phyloP scores from a whole-genome alignment of 2,888 invertebrate species.

The Acrobeloides nanus region DNA sequence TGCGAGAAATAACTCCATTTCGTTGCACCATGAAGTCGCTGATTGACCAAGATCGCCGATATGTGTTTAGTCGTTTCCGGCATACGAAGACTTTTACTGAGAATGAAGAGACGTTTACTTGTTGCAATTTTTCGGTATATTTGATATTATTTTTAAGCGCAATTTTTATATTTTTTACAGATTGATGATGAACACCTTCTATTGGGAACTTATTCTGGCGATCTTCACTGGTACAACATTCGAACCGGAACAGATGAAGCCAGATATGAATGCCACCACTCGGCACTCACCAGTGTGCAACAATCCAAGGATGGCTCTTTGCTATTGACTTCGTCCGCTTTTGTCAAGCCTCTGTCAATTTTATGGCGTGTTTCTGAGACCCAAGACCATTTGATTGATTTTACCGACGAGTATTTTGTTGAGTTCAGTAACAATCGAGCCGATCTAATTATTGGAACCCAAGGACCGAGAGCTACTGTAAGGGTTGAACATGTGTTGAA shows the following conservation, averaged over 20 bases:
- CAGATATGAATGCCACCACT: constrained; percentile 74
- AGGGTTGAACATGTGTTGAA: no score
- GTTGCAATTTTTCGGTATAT: constrained; percentile 64
- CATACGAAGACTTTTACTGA: constrained; percentile 69
- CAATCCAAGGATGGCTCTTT: constrained; percentile 65
- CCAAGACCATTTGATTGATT: constrained; percentile 64
- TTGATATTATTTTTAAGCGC: constrained; percentile 1
- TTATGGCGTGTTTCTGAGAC: constrained; percentile 64
- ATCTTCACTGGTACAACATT: constrained; percentile 78
- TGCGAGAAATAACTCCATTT: constrained; percentile 14
- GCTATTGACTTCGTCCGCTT: constrained; percentile 76
- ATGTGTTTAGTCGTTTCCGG: constrained; percentile 67
- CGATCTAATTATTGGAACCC: constrained; percentile 81
- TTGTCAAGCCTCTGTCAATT: constrained; percentile 74
- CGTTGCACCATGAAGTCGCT: constrained; percentile 15
- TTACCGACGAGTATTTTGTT: constrained; percentile 62
- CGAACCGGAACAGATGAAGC: constrained; percentile 74
- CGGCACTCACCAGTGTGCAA: constrained; percentile 69
- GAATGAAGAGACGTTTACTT: constrained; percentile 68
- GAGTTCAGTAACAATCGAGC: constrained; percentile 68
- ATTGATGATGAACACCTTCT: constrained; percentile 66
- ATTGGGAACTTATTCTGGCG: constrained; percentile 82
- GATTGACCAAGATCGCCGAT: constrained; percentile 71
- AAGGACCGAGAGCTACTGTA: constrained; percentile 71
- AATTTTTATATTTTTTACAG: constrained; percentile 51